These are phyloP conservation scores for Stegostoma tigrinum DNA, from an alignment of 2,113 vertebrate species.

Conservation along the genomic window DNA sequence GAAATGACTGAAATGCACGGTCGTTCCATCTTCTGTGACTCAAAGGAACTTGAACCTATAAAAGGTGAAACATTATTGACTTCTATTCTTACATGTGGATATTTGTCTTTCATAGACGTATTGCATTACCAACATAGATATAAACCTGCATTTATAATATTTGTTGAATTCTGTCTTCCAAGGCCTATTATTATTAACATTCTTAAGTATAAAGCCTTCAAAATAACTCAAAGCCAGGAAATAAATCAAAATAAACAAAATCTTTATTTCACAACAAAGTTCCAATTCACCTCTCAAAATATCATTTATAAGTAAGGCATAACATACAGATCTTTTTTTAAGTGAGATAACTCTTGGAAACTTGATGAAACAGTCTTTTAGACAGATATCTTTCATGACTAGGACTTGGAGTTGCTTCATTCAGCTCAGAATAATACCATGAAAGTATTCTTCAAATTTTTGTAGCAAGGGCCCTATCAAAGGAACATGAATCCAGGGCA, in stretches of 20 bases:
- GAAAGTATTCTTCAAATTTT: neutral
- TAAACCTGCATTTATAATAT: neutral
- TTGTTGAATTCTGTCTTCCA: neutral
- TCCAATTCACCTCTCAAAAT: neutral
- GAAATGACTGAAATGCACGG: conserved; percentile 98
- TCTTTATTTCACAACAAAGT: neutral
- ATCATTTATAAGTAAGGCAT: neutral
- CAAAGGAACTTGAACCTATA: conserved; percentile 94
- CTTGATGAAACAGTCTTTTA: neutral
- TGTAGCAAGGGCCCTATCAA: neutral
- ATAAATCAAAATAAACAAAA: neutral
- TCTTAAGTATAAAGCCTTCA: neutral
- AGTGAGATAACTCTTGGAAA: neutral
- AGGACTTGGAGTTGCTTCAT: neutral
- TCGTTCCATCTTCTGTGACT: conserved; percentile 96
- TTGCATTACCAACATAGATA: neutral
- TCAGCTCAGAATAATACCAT: neutral
- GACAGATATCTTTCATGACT: neutral
- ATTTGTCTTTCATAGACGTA: neutral
- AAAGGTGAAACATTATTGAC: conserved; percentile 36
- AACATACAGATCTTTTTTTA: neutral
- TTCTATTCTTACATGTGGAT: neutral
- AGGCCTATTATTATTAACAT: neutral
- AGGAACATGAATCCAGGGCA: neutral
- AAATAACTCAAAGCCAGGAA: neutral